Evolutionary conservation across 2,113 vertebrate species (phyloP), one percentile per base, ranked within the genome.

Genomic region (Centropristis striata): DNA sequence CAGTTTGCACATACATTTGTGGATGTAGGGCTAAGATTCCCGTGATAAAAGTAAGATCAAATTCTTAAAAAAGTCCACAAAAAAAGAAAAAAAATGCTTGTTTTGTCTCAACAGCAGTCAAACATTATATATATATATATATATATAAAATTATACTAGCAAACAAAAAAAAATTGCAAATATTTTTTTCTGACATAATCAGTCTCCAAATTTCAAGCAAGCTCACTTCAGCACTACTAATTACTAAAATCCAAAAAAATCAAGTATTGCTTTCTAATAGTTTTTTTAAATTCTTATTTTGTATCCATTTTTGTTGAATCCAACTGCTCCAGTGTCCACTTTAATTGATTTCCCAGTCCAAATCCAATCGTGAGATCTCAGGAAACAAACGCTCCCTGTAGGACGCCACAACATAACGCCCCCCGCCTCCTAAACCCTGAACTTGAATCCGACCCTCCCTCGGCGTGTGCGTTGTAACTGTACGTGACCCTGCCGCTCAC

Each of bases 401-500:
- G 74, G 51, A 81, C 39, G 27, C 6, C 58, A 18, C 20, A 72
- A 21, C 21, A 69, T 21, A 53, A 64, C n/a, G 5, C 1, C 67
- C 53, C 13, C 75, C 44, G 6, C 32, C 32, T 32, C 32, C 32
- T 4, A 6, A 55, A 68, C 46, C 65, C 53, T 88, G 82, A 77
- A 86, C 92, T 83, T 89, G 82, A 87, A 77, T 70, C 70, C 37
- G 0, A 21, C 53, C 73, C 83, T 63, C 74, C 70, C 82, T 72
- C 71, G 0, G 9, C 25, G 75, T 16, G 73, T 3, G 10, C 16
- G 12, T 41, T 79, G 74, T 42, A 81, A 90, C 88, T 88, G 89
- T 89, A 89, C 63, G 58, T 90, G 84, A 93, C 87, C 84, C 78
- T 63, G 84, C 83, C 71, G 78, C 85, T 91, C 86, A 63, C 67